Base-by-base conservation (phyloP, 2,113 vertebrate species). In the Erythrolamprus reginae region DNA sequence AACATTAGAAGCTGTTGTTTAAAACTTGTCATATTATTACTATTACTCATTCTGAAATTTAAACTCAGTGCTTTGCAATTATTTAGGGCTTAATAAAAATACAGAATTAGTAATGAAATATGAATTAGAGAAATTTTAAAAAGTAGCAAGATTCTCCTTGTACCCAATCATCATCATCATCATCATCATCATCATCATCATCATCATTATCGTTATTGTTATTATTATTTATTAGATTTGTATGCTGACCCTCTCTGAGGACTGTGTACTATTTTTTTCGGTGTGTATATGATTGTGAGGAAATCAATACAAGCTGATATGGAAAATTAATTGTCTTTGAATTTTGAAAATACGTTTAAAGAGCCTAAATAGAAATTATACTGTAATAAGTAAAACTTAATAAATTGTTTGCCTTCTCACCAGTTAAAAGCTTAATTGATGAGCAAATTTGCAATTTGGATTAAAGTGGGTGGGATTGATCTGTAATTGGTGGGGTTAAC, bases 401-500 rank as follows among this genome's bases (percentile, higher is more conserved):
- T 21, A 26, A 21, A 15, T 47, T 50, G 5, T 65, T 28, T 65
- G 53, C n/a, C 50, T 65, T 7, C 56, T 24, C n/a, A 50, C 23
- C 28, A n/a, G 42, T 89, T 38, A 23, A 38, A 26, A 19, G 8
- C 13, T 82, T 61, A 84, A 61, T 6, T 58, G 52, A 61, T 23
- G 28, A 85, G 1, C 55, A n/a, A 85, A 50, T n/a, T 7, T 86
- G 85, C 65, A 58, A 65, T 26, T 52, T 65, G 15, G 38, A 51
- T 23, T 12, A 26, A 52, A 38, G 24, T 17, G 21, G 33, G 9
- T 89, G 82, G 56, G 61, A 23, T 24, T 86, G 84, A 13, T 28
- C 42, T 38, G 84, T 58, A 86, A 90, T 93, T 95, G 90, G 90
- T 24, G 94, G 84, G 90, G 91, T 90, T 94, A 93, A 47, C 88